phyloP scores from a whole-genome alignment of 2,888 invertebrate species.

The Drosophila glabriapex region DNA sequence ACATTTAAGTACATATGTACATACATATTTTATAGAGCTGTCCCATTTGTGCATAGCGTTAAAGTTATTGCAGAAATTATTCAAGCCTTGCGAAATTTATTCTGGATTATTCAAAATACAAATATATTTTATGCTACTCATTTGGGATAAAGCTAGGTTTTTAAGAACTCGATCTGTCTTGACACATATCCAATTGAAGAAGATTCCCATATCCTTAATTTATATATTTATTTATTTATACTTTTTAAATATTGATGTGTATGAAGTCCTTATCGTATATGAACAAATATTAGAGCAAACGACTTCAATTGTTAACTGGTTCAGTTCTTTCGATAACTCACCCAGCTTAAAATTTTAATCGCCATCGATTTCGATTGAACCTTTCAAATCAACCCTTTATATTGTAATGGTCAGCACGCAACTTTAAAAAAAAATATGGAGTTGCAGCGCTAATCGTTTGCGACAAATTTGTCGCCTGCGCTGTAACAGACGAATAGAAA shows the following conservation, averaged over 20 bases:
- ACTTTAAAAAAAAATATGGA: no score
- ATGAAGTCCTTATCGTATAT: background rate
- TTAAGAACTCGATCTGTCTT: background rate
- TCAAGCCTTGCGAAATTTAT: background rate
- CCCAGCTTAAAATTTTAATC: background rate
- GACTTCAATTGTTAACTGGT: rapidly evolving
- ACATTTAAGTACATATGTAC: background rate
- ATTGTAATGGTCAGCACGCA: no score
- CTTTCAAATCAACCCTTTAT: background rate
- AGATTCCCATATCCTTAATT: background rate
- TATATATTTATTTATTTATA: background rate
- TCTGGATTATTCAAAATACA: background rate
- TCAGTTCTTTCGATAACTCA: background rate
- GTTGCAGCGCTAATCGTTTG: no score
- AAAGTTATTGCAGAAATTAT: conserved; percentile 23
- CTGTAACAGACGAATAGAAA: no score
- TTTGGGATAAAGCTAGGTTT: background rate
- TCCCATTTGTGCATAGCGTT: conserved; percentile 36
- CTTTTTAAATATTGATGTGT: background rate
- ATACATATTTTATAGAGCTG: conserved; percentile 4
- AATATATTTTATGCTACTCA: background rate
- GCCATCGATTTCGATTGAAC: background rate
- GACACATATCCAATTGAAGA: background rate
- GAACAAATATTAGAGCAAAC: background rate
- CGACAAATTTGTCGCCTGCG: no score